These are phyloP conservation scores for Pitta sordida DNA, from an alignment of 2,113 vertebrate genomes.

Conservation along the genomic window DNA sequence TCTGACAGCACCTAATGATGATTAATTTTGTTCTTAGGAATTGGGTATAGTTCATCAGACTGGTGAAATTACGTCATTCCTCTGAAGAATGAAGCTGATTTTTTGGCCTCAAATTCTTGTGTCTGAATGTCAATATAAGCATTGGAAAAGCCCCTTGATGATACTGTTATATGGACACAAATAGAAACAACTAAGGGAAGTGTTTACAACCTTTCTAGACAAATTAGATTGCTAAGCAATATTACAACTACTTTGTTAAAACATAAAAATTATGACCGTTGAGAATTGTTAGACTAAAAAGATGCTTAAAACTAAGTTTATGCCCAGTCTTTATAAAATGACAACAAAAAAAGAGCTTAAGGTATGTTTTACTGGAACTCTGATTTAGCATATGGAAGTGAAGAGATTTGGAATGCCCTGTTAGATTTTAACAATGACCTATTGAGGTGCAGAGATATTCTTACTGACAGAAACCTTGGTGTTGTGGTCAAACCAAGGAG, in stretches of 20 bases:
- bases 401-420: background rate
- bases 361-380: background rate
- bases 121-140: background rate
- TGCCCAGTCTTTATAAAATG: background rate
- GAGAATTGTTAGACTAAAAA: background rate
- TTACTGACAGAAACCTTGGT: background rate
- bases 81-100: background rate
- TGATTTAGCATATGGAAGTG: background rate
- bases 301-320: background rate
- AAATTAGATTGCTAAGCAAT: background rate
- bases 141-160: background rate
- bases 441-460: background rate
- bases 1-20: background rate
- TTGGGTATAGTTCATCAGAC: background rate
- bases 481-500: background rate
- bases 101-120: background rate
- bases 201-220: background rate
- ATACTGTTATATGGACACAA: background rate
- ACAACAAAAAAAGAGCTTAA: background rate
- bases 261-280: background rate
- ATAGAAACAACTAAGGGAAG: background rate
- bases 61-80: background rate
- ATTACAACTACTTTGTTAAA: background rate
- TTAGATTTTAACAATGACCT: background rate
- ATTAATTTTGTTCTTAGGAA: background rate